phyloP scores from a whole-genome alignment of 1,140 invertebrate species.

The Drosophila mauritiana region DNA sequence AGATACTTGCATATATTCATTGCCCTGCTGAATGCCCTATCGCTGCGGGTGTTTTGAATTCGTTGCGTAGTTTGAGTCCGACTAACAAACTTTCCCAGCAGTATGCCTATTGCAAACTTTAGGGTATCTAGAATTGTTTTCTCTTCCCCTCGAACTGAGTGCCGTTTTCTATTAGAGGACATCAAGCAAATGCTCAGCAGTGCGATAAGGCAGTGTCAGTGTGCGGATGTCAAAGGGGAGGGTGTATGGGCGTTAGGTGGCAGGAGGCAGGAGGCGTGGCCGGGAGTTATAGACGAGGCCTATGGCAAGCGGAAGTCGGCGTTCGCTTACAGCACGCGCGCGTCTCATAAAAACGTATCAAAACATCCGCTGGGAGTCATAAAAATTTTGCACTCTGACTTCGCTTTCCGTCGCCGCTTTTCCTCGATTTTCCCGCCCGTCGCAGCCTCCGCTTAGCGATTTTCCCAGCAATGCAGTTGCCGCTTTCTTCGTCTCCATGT shows the following conservation, averaged over 20 bases:
- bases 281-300: conserved; percentile 26
- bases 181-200: conserved; percentile 48
- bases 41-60: not conserved
- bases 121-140: not conserved
- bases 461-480: conserved; percentile 33
- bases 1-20: conserved; percentile 7
- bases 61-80: too few species aligned
- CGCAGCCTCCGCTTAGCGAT: conserved; percentile 4
- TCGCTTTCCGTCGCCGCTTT: conserved; percentile 35
- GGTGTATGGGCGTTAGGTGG: not conserved
- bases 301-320: conserved; percentile 54
- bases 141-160: not conserved
- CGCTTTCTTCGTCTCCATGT: conserved; percentile 4
- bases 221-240: not conserved
- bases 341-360: conserved; percentile 83
- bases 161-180: conserved; percentile 70
- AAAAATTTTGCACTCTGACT: conserved; percentile 81
- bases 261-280: not conserved
- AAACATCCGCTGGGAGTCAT: conserved; percentile 81
- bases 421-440: not conserved
- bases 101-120: not conserved
- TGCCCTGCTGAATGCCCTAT: not conserved
- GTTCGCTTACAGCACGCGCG: conserved; percentile 78
- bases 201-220: conserved; percentile 48
- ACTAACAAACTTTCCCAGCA: too few species aligned